Conservation (phyloP, 2,113 vertebrate species). For the Stegastes partitus region DNA sequence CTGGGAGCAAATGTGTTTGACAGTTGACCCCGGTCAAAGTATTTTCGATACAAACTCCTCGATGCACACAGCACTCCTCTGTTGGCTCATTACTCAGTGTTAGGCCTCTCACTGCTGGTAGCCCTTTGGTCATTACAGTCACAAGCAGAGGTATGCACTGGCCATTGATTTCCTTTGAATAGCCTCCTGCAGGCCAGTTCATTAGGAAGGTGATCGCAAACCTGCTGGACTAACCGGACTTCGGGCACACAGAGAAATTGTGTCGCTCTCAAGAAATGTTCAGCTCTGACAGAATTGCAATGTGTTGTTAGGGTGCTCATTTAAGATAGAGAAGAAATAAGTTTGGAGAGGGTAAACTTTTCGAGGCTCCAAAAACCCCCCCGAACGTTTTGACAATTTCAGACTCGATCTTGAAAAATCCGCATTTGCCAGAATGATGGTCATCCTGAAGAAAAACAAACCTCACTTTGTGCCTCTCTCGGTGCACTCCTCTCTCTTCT, state of each 20-base stretch:
- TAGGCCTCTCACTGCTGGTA: conserved; percentile 63
- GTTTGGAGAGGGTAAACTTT: conserved; percentile 30
- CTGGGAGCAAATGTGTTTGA: background rate
- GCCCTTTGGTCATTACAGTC: conserved; percentile 72
- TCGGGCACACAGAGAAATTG: conserved; percentile 24
- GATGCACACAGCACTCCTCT: conserved; percentile 19
- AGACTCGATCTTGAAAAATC: background rate
- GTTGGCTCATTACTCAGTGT: conserved; percentile 76
- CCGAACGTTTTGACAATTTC: background rate
- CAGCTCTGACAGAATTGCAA: background rate
- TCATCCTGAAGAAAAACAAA: conserved; percentile 56
- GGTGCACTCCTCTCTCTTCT: conserved; percentile 54
- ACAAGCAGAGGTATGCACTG: conserved; percentile 63
- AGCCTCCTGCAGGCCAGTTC: conserved; percentile 74
- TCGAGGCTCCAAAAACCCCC: background rate
- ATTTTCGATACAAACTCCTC: conserved; percentile 36
- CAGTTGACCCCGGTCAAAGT: conserved; percentile 39
- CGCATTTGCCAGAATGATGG: conserved; percentile 17
- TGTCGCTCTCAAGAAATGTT: conserved; percentile 34
- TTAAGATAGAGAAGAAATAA: background rate
- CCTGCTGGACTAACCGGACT: conserved; percentile 73
- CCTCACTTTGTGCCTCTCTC: conserved; percentile 53
- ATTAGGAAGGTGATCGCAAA: conserved; percentile 69
- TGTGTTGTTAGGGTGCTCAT: background rate
- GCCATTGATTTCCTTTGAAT: conserved; percentile 84